A percentile compares a stretch with the other conserved stretches of the same genome.
These are phyloP conservation scores for Machaerirhynchus nigripectus DNA, from an alignment of 2,113 vertebrate species.

Conservation along the genomic window DNA sequence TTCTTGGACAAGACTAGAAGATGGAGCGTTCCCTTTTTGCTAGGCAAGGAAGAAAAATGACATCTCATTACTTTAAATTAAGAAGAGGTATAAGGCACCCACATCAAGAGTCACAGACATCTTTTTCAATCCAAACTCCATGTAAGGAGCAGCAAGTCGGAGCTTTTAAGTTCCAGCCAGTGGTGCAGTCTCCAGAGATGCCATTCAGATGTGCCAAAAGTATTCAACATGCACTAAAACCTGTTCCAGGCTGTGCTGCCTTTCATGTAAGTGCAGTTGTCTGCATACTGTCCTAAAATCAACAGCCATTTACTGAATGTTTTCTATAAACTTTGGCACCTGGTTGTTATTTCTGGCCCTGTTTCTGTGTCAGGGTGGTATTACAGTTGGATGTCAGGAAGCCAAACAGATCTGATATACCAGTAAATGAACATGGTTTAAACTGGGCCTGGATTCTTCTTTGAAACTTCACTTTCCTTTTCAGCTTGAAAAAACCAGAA, in stretches of 20 bases:
- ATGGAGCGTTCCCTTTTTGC: not conserved
- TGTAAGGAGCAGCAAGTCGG: not conserved
- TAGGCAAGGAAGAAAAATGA: not conserved
- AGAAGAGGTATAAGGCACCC: not conserved
- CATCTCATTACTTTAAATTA: not conserved
- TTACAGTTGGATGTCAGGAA: not conserved
- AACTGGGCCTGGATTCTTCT: not conserved
- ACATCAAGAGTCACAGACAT: not conserved
- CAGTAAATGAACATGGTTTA: not conserved
- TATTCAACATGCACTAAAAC: rapidly evolving
- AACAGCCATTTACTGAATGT: not conserved
- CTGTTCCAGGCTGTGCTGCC: not conserved
- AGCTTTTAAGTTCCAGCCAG: not conserved
- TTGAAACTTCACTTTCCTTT: not conserved
- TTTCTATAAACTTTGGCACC: not conserved
- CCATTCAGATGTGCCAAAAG: not conserved
- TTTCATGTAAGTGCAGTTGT: not conserved
- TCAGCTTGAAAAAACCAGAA: not conserved
- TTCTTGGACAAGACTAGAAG: not conserved
- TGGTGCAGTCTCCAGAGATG: not conserved
- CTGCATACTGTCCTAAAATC: not conserved
- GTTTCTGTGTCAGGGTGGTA: not conserved
- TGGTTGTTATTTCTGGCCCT: not conserved
- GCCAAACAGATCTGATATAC: not conserved
- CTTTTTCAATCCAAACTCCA: not conserved